Base-by-base conservation (phyloP, 2,797 vertebrate genomes). In the Thunnus albacares region DNA sequence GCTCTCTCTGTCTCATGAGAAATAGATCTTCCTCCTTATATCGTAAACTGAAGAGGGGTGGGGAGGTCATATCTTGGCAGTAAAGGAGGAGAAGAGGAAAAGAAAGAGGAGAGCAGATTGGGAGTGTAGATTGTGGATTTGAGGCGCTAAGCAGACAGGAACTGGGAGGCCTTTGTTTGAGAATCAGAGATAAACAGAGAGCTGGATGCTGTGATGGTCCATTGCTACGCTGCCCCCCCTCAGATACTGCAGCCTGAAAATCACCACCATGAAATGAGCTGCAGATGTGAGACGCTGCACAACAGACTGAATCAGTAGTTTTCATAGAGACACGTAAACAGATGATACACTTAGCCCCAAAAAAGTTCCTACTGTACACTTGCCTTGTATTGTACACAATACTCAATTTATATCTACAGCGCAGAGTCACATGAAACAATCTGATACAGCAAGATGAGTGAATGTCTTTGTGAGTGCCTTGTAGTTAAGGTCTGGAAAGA, bases 181-280 rank as follows among this genome's bases (percentile, higher is more conserved):
- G 76, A 72, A 35, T 65, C 47, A 51, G 60, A 71, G 70, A 89
- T 88, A 94, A 90, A 91, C 87, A 91, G 72, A 91, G 74, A 58
- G 85, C 81, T 83, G 80, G 73, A 79, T 80, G 82, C 57, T 75
- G 82, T 90, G 89, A 92, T 89, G 90, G 89, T 94, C 89, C 80
- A 70, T 53, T 93, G 85, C 81, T 76, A 55, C 12, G 30, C 83
- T 86, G 12, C 17, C 45, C 38, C 55, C 13, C 6, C 15, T 12
- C 64, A 81, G 53, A 65, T 68, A 41, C 73, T 71, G 51, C 60
- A 74, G 41, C 61, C 59, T 67, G 59, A 77, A 85, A 88, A 83
- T 62, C 75, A 47, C 45, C 61, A 14, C 63, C 49, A 59, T 67
- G 65, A 86, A 89, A 94, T 65, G 58, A 88, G 83, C 86, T 87